Evolutionary conservation across 2,888 invertebrate genomes (phyloP), one percentile per base, ranked within the genome.

Genomic region (Eumacrocentrus americanus): DNA sequence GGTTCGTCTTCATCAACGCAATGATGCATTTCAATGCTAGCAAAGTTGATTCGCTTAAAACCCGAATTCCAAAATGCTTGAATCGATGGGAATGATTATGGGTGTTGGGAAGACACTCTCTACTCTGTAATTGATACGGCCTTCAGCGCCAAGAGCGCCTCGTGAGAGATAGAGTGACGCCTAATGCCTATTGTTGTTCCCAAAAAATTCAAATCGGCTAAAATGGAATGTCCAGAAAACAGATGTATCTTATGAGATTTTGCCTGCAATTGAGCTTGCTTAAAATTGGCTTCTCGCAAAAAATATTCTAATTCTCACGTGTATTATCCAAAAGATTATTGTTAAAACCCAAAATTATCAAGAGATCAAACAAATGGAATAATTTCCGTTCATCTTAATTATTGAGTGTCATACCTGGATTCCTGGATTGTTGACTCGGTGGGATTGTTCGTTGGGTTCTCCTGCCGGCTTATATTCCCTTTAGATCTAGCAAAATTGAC

Each of bases 401-500:
- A 14, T 22, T 42, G 16, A 54, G 11, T 42, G 11, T 70, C 78
- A 65, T 78, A 78, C 78, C 78, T 78, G 71, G 58, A 64, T 50
- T 76, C 74, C 57, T 68, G 69, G 53, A 68, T 60, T 60, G 72
- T 65, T 63, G 72, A 44, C 25, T 68, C 69, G 53, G 64, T 54
- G 58, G 65, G 64, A 66, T 63, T 70, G 63, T 70, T 72, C 61
- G 61, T 58, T 60, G 67, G 59, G 60, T 67, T 67, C 66, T 78
- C 76, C 71, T 69, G 72, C 70, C 72, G 73, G 73, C 68, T 76
- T 72, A 72, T 63, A 76, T 69, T 75, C 70, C 73, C 78, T 69
- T 76, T 77, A 67, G 74, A 77, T 78, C 78, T 78, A 77, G 60
- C 64, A 71, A 76, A 74, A 76, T 70, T 67, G 66, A 72, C 60